Evolutionary conservation across 1,140 invertebrate genomes (phyloP), one percentile per base, ranked within the genome.

Genomic region (Protaetia brevitarsis): DNA sequence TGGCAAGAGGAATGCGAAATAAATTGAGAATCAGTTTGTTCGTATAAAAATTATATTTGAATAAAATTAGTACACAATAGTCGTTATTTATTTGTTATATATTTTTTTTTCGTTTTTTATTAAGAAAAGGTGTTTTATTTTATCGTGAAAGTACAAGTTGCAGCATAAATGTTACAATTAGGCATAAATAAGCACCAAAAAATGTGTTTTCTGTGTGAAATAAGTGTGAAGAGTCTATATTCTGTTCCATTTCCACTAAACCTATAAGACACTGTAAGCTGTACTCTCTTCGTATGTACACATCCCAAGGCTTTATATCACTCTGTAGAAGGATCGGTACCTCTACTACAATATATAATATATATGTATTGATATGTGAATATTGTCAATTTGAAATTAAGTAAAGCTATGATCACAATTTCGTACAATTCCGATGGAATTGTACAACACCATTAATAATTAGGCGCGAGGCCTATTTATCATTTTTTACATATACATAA

Each of bases 301-400:
- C 68, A 70, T 70, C 73, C 73, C 76, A 76, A 77, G 76, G 76
- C 75, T 73, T 73, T 71, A 68, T 77, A 77, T 77, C 74, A 77
- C 75, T 71, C 69, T 72, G 72, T 71, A 74, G 71, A 72, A 71
- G 58, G 34, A 65, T 41, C 37, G 64, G 56, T 29, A 31, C 41
- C 66, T 71, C 71, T 72, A 73, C 73, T 71, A 28, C 66, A 70
- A 66, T 67, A 45, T 64, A 69, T n/a, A n/a, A n/a, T n/a, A n/a
- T n/a, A 34, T 62, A 57, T 63, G 29, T 69, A 73, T 69, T 77
- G 76, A 77, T 77, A 77, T 77, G 76, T 77, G 67, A 66, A 77
- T 77, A 77, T 76, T 77, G 75, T 77, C 75, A 74, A 74, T 75
- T 71, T 72, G 65, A 66, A 70, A 73, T 69, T 65, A 41, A 64